phyloP scores from a whole-genome alignment of 2,888 invertebrate species.

The Lacanobia wlatinum region DNA sequence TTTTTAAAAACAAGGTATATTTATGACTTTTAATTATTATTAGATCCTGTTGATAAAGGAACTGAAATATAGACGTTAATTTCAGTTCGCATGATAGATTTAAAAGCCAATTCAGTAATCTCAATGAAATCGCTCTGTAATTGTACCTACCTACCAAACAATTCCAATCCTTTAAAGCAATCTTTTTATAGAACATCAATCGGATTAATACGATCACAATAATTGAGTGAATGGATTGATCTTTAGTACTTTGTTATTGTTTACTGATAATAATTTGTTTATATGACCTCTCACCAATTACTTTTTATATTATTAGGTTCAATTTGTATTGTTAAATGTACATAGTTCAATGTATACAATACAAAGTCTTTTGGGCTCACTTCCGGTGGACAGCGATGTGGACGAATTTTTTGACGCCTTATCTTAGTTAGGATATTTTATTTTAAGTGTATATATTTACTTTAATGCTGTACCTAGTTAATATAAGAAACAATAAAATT shows the following conservation, averaged over 20 bases:
- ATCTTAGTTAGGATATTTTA: no score
- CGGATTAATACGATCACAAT: slow-evolving; percentile 15
- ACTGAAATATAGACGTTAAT: background rate
- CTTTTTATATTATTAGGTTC: background rate
- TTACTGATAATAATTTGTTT: slow-evolving; percentile 39
- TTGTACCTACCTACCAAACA: slow-evolving; percentile 13
- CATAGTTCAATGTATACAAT: background rate
- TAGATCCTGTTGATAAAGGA: background rate
- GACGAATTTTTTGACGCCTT: no score
- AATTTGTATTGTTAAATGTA: background rate
- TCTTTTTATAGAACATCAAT: slow-evolving; percentile 48
- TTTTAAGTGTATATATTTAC: no score
- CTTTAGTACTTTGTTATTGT: slow-evolving; percentile 27
- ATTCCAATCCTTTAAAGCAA: slow-evolving; percentile 17
- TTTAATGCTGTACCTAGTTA: no score
- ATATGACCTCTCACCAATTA: slow-evolving; percentile 2
- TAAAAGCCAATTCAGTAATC: slow-evolving; percentile 22
- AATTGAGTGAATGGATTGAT: slow-evolving; percentile 28
- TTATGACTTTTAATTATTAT: no score
- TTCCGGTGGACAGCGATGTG: no score
- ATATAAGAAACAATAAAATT: no score
- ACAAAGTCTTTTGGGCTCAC: no score
- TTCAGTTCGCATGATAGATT: background rate
- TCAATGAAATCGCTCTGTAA: background rate
- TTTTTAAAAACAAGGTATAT: no score